phyloP scores from a whole-genome alignment of 30 jellyfish, hydroid and myxozoan genomes.

The Sanderia malayensis region DNA sequence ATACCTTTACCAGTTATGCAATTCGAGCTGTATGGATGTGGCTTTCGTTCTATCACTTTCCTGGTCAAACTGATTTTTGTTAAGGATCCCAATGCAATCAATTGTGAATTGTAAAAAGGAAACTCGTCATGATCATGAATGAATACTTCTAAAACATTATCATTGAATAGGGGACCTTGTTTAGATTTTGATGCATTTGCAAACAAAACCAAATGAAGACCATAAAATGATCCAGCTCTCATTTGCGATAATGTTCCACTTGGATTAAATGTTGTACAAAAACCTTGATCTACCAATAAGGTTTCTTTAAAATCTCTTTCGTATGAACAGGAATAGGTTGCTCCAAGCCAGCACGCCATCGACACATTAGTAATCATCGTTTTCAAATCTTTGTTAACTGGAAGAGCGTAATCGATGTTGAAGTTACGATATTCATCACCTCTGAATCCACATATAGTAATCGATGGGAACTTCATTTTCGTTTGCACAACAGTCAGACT shows the following conservation, averaged over 20 bases:
- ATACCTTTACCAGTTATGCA: constrained; percentile 28
- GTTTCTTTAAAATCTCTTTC: constrained; percentile 21
- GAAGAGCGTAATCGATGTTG: background rate
- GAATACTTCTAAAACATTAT: background rate
- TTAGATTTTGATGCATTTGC: constrained; percentile 14
- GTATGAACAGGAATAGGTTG: background rate
- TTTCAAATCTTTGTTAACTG: background rate
- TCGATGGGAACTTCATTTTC: constrained; percentile 24
- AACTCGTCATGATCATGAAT: constrained; percentile 33
- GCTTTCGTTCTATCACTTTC: constrained; percentile 6
- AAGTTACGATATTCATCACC: background rate
- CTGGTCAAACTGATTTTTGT: constrained; percentile 22
- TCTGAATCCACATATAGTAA: constrained; percentile 31
- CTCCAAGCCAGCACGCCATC: constrained; percentile 4
- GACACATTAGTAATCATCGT: constrained; percentile 2
- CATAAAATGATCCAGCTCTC: constrained; percentile 34
- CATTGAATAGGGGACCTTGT: background rate
- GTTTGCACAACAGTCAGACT: constrained; percentile 5
- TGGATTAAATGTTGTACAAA: constrained; percentile 33
- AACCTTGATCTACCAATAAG: constrained; percentile 9
- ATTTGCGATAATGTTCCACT: constrained; percentile 22
- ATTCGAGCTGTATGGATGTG: constrained; percentile 43
- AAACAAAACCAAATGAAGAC: constrained; percentile 14
- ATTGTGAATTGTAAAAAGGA: constrained; percentile 38
- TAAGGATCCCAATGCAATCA: constrained; percentile 32